Evolutionary conservation across 2,888 invertebrate species (phyloP).

Genomic region (Amiota mariae): DNA sequence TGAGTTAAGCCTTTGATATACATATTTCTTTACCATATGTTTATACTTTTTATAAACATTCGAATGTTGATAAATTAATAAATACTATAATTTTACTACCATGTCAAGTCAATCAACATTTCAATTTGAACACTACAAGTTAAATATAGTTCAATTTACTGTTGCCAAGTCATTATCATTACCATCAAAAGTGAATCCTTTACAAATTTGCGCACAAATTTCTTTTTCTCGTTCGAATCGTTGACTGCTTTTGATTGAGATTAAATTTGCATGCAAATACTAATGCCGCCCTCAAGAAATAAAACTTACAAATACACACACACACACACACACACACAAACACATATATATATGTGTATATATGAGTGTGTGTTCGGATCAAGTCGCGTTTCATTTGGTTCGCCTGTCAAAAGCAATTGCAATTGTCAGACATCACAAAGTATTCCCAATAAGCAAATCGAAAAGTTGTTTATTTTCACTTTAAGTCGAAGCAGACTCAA

Average conservation of each 20-base stretch:
- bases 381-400: too few species aligned
- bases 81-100: too few species aligned
- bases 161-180: constrained; percentile 9
- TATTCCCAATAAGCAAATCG: constrained; percentile 42
- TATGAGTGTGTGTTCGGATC: not conserved
- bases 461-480: constrained; percentile 50
- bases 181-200: constrained; percentile 8
- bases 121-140: not conserved
- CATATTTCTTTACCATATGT: too few species aligned
- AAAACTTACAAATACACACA: not conserved
- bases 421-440: constrained; percentile 32
- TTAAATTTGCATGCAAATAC: constrained; percentile 35
- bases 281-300: constrained; percentile 8
- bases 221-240: constrained; percentile 10
- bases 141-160: too few species aligned
- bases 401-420: constrained; percentile 33
- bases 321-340: not conserved
- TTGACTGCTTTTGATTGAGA: constrained; percentile 38
- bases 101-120: not conserved
- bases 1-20: too few species aligned
- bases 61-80: too few species aligned
- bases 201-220: constrained; percentile 13
- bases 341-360: not conserved
- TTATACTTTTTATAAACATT: too few species aligned
- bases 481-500: constrained; percentile 3